phyloP scores from a whole-genome alignment of 1,140 invertebrate species.

The Dermatophagoides farinae region DNA sequence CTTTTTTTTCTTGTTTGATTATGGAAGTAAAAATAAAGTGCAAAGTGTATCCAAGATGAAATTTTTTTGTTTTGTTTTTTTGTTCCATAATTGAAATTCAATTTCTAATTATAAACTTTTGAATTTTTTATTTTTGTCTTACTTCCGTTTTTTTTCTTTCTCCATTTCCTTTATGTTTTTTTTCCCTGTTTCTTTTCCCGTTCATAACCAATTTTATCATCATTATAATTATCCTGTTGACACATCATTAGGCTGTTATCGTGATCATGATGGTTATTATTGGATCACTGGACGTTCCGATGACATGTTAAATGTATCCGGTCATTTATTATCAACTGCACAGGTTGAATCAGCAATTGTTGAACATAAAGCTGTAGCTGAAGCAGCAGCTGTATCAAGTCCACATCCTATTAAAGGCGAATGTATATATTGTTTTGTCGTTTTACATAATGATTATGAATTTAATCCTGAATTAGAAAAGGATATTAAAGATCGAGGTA shows the following conservation, averaged over 20 bases:
- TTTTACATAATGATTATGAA: conserved; percentile 44
- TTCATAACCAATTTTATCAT: background rate
- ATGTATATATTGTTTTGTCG: conserved; percentile 88
- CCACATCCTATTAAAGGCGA: conserved; percentile 86
- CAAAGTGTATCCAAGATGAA: background rate
- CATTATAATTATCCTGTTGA: background rate
- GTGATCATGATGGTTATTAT: conserved; percentile 80
- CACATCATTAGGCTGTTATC: conserved; percentile 17
- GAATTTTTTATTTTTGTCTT: background rate
- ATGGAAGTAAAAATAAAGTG: background rate
- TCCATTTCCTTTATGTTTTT: background rate
- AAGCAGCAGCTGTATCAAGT: conserved; percentile 82
- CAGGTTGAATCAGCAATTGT: conserved; percentile 73
- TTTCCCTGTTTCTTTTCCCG: background rate
- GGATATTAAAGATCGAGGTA: conserved; percentile 52
- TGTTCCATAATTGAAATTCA: background rate
- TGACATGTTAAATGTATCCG: conserved; percentile 94
- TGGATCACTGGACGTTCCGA: conserved; percentile 94
- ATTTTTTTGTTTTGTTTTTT: background rate
- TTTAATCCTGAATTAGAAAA: conserved; percentile 30
- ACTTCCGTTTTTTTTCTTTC: background rate
- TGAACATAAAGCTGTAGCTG: conserved; percentile 57
- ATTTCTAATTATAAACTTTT: background rate
- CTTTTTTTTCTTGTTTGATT: no score
- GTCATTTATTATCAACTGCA: conserved; percentile 87